Evolutionary conservation across 2,797 vertebrate species (phyloP), one percentile per base, ranked within the genome.

Genomic region (Poecile montanus): DNA sequence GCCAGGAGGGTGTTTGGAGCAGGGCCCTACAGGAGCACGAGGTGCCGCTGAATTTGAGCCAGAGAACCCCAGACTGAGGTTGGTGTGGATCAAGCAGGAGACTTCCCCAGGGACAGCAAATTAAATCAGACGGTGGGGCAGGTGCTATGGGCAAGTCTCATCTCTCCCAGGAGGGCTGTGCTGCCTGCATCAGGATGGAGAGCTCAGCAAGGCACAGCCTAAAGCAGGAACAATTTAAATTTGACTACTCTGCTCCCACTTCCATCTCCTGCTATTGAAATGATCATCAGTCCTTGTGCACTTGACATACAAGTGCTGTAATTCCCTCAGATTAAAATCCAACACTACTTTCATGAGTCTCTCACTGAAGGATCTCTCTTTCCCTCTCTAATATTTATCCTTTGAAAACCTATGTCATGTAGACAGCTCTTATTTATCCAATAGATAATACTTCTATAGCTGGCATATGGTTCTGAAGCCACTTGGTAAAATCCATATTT

Each of bases 381-480:
- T 89, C 47, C 91, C 89, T 94, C 93, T 97, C 92, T 96, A 94
- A 95, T 95, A 96, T 96, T 94, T 96, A 93, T 96, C 94, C 92
- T 96, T 96, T 96, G 89, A 96, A 96, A 95, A 93, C 94, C 94
- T 47, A 65, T 96, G 95, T 96, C 96, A 96, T 94, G 86, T 81
- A 96, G 93, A 95, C 91, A 96, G 96, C 96, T 96, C 94, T 96
- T 96, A 94, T 95, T 97, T 96, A 95, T 88, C 92, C 83, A 91
- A 84, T 75, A 94, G 95, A 95, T 95, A 97, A 96, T 92, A 94
- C 95, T 96, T 94, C 95, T 96, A 25, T 91, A 94, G 96, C 90
- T 93, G 94, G 91, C 93, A 94, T 86, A 95, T 93, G 36, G 1
- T 95, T 96, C 80, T 66, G 84, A 65, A 95, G 88, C 34, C 82